Percentiles rank a stretch among this genome's conserved stretches.
These are phyloP conservation scores for Odontomyia ornata DNA, from an alignment of 2,888 invertebrate genomes.

Conservation along the genomic window DNA sequence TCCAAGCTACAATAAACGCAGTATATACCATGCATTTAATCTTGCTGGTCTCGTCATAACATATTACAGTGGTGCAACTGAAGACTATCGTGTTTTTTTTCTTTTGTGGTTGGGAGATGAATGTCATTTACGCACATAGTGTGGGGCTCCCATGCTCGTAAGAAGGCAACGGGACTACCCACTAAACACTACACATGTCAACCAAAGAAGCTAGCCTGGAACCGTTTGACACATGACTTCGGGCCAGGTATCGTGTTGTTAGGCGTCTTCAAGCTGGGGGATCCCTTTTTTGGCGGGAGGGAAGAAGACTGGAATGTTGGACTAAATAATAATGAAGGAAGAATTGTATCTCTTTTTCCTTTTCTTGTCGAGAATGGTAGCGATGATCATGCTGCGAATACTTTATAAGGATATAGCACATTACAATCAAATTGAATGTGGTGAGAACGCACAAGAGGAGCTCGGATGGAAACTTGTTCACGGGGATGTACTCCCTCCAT, in stretches of 20 bases:
- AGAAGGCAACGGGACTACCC: too few relatives aligned
- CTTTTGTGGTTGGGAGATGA: too few relatives aligned
- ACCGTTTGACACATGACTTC: too few relatives aligned
- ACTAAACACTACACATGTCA: too few relatives aligned
- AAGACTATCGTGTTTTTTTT: too few relatives aligned
- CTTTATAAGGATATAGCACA: constrained; percentile 98
- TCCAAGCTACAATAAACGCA: constrained; percentile 69
- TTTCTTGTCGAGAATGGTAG: constrained; percentile 98
- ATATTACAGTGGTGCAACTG: constrained; percentile 88
- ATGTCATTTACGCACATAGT: too few relatives aligned
- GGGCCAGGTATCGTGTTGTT: too few relatives aligned
- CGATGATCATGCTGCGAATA: constrained; percentile 97
- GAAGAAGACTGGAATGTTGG: constrained; percentile 87
- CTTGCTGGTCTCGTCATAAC: constrained; percentile 94
- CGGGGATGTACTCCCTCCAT: constrained; percentile 97
- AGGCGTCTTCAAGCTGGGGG: too few relatives aligned
- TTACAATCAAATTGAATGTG: constrained; percentile 94
- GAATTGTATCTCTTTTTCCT: constrained; percentile 94
- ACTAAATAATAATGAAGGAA: constrained; percentile 82
- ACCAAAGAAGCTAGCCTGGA: too few relatives aligned
- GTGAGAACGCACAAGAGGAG: constrained; percentile 90
- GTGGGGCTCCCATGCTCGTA: too few relatives aligned
- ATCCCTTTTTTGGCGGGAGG: too few relatives aligned
- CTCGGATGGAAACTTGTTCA: constrained; percentile 95
- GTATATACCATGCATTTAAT: constrained; percentile 93